Evolutionary conservation across 2,797 vertebrate genomes (phyloP).

Genomic region (Leptoclinus maculatus): DNA sequence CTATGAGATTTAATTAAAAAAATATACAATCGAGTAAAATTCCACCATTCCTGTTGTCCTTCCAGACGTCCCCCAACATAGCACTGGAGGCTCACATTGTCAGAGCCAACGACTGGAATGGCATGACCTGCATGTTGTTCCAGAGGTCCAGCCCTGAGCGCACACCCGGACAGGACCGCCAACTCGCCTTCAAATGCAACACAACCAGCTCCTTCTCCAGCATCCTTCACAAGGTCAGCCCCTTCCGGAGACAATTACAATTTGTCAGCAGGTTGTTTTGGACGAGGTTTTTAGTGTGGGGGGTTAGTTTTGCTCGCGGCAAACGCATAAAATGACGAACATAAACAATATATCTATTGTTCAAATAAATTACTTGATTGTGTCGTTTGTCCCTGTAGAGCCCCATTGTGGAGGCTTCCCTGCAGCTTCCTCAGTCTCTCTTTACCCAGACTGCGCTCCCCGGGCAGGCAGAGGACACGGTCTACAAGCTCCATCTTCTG

Average conservation of each 20-base stretch:
- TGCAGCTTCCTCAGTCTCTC: slow-evolving; percentile 94
- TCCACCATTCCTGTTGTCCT: background rate
- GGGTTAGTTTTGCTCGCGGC: background rate
- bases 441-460: slow-evolving; percentile 82
- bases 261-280: background rate
- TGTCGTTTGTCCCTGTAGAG: slow-evolving; percentile 79
- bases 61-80: slow-evolving; percentile 96
- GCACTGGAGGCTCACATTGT: slow-evolving; percentile 94
- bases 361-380: background rate
- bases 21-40: background rate
- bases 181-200: slow-evolving; percentile 97
- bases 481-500: slow-evolving; percentile 94
- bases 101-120: slow-evolving; percentile 90
- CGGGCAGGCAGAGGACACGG: slow-evolving; percentile 85
- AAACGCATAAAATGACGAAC: background rate
- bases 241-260: background rate
- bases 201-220: slow-evolving; percentile 92
- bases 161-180: slow-evolving; percentile 85
- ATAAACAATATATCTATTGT: background rate
- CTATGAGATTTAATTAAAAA: background rate
- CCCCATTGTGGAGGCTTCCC: slow-evolving; percentile 92
- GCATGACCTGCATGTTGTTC: slow-evolving; percentile 97
- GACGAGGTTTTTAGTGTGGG: background rate
- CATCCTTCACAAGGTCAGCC: slow-evolving; percentile 90
- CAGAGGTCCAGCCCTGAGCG: slow-evolving; percentile 90